Evolutionary conservation across 2,113 vertebrate species (phyloP).

Genomic region (Reinhardtius hippoglossoides): DNA sequence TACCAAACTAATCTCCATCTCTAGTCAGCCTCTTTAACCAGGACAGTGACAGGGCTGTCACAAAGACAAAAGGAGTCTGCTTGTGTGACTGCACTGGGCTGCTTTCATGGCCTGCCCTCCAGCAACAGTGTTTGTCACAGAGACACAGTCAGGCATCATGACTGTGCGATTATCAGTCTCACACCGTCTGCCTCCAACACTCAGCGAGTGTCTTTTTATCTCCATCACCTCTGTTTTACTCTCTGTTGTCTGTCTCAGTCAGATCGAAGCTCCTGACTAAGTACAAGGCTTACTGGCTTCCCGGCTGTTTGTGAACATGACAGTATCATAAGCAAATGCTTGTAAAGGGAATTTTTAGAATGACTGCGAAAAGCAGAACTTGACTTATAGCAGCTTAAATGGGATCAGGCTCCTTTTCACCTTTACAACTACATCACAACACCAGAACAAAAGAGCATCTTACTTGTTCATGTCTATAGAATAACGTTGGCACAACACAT

Average conservation of each 20-base stretch:
- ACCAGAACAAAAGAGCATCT: not conserved
- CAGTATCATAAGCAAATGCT: not conserved
- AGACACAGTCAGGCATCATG: conserved; percentile 20
- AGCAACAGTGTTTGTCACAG: conserved; percentile 26
- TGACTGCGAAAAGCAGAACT: not conserved
- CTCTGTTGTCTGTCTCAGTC: conserved; percentile 8
- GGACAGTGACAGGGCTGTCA: conserved; percentile 49
- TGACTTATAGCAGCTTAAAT: not conserved
- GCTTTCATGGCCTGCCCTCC: conserved; percentile 35
- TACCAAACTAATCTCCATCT: conserved; percentile 58
- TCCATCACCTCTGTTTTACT: conserved; percentile 13
- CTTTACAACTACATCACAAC: not conserved
- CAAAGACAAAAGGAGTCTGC: conserved; percentile 28
- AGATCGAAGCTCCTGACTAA: conserved; percentile 8
- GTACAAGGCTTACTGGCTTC: not conserved
- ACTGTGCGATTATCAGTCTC: conserved; percentile 31
- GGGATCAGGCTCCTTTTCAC: conserved; percentile 6
- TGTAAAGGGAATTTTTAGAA: conserved; percentile 2
- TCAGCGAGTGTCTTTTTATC: conserved; percentile 6
- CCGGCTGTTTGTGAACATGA: not conserved
- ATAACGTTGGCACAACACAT: not conserved
- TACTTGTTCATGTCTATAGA: not conserved
- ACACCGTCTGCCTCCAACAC: conserved; percentile 4
- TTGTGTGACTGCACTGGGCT: conserved; percentile 28
- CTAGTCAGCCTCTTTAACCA: conserved; percentile 56